A percentile compares a stretch with the other conserved stretches of the same genome.
These are phyloP conservation scores for Drosophila cyrtoloma DNA, from an alignment of 2,888 invertebrate species.

Conservation along the genomic window DNA sequence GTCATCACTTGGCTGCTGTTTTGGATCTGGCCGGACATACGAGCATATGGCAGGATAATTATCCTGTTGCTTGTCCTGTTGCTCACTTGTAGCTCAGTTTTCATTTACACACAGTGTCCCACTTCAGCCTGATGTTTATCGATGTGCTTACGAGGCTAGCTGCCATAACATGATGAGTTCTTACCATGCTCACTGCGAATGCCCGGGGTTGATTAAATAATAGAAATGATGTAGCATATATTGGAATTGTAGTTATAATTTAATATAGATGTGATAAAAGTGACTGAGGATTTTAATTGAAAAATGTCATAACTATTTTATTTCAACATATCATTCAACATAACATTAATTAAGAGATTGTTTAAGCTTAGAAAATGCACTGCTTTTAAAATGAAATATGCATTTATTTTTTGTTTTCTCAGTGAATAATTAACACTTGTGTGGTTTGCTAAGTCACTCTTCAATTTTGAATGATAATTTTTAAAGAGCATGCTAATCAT, in stretches of 20 bases:
- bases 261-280: background rate
- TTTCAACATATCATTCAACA: background rate
- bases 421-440: background rate
- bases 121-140: slow-evolving; percentile 61
- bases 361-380: background rate
- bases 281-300: background rate
- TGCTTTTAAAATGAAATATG: background rate
- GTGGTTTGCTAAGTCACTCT: background rate
- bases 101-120: slow-evolving; percentile 33
- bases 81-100: slow-evolving; percentile 43
- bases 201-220: slow-evolving; percentile 47
- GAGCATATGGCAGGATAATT: slow-evolving; percentile 74
- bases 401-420: background rate
- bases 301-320: background rate
- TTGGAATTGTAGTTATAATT: background rate
- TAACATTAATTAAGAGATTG: background rate
- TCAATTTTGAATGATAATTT: background rate
- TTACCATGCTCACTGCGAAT: slow-evolving; percentile 7
- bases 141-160: slow-evolving; percentile 51
- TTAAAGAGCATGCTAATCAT: too few species aligned
- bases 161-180: slow-evolving; percentile 47
- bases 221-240: slow-evolving; percentile 25
- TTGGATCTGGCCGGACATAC: slow-evolving; percentile 57
- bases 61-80: slow-evolving; percentile 66
- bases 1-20: slow-evolving; percentile 47